Evolutionary conservation across 2,888 invertebrate species (phyloP), one percentile per base, ranked within the genome.

Genomic region (Callosobruchus maculatus): DNA sequence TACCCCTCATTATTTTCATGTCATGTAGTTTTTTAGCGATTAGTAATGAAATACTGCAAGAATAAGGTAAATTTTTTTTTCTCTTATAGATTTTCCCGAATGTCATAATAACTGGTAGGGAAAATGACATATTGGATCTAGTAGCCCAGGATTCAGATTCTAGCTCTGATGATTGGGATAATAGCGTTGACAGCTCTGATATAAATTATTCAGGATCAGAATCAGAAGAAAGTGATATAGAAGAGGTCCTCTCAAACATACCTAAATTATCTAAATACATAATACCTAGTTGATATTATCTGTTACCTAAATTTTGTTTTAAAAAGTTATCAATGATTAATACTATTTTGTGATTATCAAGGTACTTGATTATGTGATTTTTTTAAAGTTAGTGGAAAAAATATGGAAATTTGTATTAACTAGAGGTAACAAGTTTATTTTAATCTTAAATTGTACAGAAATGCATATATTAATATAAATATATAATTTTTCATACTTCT

Each of bases 151-250:
- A 84, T 74, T 82, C 82, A 9, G 84, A 84, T 74, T 80, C 82
- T 9, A 82, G 80, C 71, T 83, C 83, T 21, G 83, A 83, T 70
- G 84, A 85, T 72, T 86, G 86, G 86, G 86, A 86, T 73, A 82
- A 84, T 71, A 86, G 85, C 76, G 81, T 85, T n/a, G 82, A 82
- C 71, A 85, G 85, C 76, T 84, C 85, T 5, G 85, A 86, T 77
- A 79, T 86, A 31, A 85, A 85, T 77, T 83, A 84, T 78, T 81
- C 81, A 7, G 81, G 78, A n/a, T 81, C 83, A 21, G 84, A 84
- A 71, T 82, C 83, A 21, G 7, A 3, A 5, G 83, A 83, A 30
- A 83, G 80, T 73, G 85, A 85, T 68, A 83, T 84, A 72, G 84
- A 85, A 71, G 84, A 85, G 71, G 76, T 84, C 67, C 74, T 83